A percentile compares a stretch with the other conserved stretches of the same genome.
phyloP scores from a whole-genome alignment of 2,797 vertebrate genomes.

The Iguana delicatissima region DNA sequence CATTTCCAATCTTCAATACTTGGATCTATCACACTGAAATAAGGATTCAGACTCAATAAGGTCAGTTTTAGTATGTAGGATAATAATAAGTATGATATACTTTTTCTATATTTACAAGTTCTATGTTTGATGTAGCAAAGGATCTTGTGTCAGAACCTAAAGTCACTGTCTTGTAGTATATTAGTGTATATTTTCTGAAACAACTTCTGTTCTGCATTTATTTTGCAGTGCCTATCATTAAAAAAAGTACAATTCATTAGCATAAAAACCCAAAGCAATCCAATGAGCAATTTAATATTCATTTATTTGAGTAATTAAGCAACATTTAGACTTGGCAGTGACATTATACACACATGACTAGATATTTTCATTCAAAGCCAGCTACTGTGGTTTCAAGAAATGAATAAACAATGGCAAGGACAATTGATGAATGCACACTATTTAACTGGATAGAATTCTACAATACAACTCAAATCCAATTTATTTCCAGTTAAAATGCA shows the following conservation, averaged over 20 bases:
- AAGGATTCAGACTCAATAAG: background rate
- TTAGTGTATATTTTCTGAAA: background rate
- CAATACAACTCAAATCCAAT: conserved; percentile 23
- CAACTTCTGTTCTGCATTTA: background rate
- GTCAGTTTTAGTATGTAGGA: background rate
- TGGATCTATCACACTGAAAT: background rate
- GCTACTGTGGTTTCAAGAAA: background rate
- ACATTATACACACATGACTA: background rate
- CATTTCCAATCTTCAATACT: no score
- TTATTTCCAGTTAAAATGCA: conserved; percentile 63
- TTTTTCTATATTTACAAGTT: background rate
- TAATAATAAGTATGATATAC: background rate
- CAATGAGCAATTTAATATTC: conserved; percentile 14
- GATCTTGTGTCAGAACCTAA: background rate
- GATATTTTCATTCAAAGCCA: conserved; percentile 25
- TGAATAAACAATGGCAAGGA: background rate
- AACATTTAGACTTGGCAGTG: conserved; percentile 3
- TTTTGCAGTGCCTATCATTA: background rate
- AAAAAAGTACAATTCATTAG: background rate
- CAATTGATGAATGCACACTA: background rate
- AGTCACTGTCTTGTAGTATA: background rate
- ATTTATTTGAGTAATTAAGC: conserved; percentile 4
- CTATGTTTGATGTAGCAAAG: background rate
- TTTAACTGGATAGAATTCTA: conserved; percentile 32
- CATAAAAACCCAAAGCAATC: background rate